These are phyloP conservation scores for Denticeps clupeoides DNA, from an alignment of 2,797 vertebrate species.

Conservation along the genomic window DNA sequence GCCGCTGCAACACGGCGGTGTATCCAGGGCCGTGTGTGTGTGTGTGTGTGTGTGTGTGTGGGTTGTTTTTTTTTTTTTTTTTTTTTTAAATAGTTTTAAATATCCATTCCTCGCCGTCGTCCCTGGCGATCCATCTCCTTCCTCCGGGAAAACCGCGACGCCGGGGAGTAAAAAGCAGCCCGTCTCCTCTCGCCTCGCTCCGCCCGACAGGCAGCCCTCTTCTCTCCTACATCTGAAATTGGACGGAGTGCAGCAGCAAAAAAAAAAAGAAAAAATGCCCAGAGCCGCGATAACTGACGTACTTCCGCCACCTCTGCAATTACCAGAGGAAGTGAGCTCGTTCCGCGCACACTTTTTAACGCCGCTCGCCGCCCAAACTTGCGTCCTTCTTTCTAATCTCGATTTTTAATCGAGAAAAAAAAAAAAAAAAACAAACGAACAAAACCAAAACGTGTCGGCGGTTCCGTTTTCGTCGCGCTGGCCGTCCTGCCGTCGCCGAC, in stretches of 20 bases:
- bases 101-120: conserved; percentile 50
- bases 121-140: too few relatives aligned
- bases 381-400: too few relatives aligned
- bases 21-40: conserved; percentile 37
- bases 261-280: too few relatives aligned
- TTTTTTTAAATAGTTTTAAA: too few relatives aligned
- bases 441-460: conserved; percentile 40
- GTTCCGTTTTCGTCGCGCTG: conserved; percentile 28
- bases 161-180: too few relatives aligned
- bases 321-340: conserved; percentile 50
- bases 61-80: too few relatives aligned
- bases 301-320: conserved; percentile 70
- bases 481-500: neutral
- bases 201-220: too few relatives aligned
- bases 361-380: too few relatives aligned
- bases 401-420: too few relatives aligned
- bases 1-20: conserved; percentile 35
- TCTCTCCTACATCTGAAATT: conserved; percentile 24
- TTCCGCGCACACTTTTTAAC: conserved; percentile 39
- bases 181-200: too few relatives aligned
- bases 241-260: conserved; percentile 43
- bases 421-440: too few relatives aligned
- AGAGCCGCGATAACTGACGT: conserved; percentile 62
- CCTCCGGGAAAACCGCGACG: neutral
- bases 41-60: too few relatives aligned